Percentiles rank a stretch among this genome's conserved stretches.
Evolutionary conservation across 2,888 invertebrate genomes (phyloP).

Genomic region (Pseudolycoriella hygida): DNA sequence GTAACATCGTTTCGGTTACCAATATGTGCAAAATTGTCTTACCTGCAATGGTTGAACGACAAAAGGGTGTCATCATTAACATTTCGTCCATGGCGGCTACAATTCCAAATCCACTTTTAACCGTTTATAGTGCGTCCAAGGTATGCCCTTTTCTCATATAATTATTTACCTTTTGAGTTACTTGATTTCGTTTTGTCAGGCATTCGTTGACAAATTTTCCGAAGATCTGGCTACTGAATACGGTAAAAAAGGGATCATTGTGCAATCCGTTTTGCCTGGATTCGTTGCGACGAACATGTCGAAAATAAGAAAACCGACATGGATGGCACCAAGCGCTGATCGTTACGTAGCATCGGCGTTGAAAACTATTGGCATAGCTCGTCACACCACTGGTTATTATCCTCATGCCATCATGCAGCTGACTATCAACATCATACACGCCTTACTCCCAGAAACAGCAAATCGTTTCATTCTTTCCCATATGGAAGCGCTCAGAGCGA

Average conservation of each 20-base stretch:
- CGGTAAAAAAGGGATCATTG: conserved; percentile 46
- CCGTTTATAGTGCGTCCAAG: conserved; percentile 81
- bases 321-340: conserved; percentile 59
- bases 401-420: conserved; percentile 23
- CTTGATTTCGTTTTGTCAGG: conserved; percentile 28
- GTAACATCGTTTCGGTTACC: conserved; percentile 62
- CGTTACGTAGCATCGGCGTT: conserved; percentile 54
- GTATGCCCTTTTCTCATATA: conserved; percentile 25
- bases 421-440: conserved; percentile 15
- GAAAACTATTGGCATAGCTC: conserved; percentile 47
- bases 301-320: conserved; percentile 51
- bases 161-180: neutral
- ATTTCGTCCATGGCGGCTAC: conserved; percentile 68
- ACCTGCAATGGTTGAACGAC: conserved; percentile 66
- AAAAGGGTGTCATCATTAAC: conserved; percentile 75
- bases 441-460: conserved; percentile 18
- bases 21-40: conserved; percentile 73
- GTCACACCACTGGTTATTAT: conserved; percentile 57
- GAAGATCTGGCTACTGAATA: conserved; percentile 63
- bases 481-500: conserved; percentile 19
- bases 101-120: conserved; percentile 64
- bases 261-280: conserved; percentile 73
- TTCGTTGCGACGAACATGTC: conserved; percentile 87
- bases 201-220: conserved; percentile 66
- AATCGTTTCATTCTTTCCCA: conserved; percentile 20